Conservation (phyloP, 2,888 invertebrate genomes). For the Microplitis manilae region DNA sequence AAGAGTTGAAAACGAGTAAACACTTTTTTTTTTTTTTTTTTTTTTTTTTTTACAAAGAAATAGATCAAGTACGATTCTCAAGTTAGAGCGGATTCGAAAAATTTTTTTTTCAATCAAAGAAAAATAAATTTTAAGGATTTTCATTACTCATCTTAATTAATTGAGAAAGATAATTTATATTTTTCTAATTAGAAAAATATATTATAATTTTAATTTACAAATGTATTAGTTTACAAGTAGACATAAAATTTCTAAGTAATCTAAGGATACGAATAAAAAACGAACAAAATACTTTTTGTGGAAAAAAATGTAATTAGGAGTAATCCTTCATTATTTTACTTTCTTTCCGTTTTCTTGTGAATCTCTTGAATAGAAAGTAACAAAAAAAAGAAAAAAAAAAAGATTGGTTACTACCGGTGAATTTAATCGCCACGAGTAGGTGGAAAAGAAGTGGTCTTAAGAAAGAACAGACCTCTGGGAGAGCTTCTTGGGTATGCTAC, state of each 20-base stretch:
- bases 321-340: background rate
- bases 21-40: constrained; percentile 20
- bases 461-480: background rate
- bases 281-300: background rate
- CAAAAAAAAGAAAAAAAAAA: background rate
- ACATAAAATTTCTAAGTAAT: background rate
- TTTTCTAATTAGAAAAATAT: background rate
- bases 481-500: background rate
- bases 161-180: background rate
- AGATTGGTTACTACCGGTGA: constrained; percentile 17
- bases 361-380: background rate
- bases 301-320: background rate
- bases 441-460: background rate
- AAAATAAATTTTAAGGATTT: background rate
- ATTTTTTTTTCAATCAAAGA: background rate
- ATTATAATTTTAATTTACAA: background rate
- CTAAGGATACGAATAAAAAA: background rate
- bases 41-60: background rate
- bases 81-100: background rate
- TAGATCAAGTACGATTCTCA: constrained; percentile 2
- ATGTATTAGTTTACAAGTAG: background rate
- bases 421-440: background rate
- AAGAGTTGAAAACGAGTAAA: constrained; percentile 10
- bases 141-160: background rate
- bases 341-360: background rate